Base-by-base conservation (phyloP, 2,113 vertebrate genomes). In the Eidolon helvum region DNA sequence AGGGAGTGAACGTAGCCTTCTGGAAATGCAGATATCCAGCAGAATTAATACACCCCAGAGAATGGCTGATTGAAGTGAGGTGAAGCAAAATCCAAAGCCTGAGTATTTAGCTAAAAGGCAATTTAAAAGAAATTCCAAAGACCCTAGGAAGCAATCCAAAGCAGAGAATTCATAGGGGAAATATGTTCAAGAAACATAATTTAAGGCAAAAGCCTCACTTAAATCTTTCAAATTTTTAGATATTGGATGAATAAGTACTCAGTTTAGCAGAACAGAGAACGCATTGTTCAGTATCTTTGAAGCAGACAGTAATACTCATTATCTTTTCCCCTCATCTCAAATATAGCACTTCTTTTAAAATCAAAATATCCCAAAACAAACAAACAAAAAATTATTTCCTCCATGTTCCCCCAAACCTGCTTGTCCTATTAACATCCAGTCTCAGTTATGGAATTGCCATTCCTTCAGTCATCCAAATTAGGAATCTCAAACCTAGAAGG, bases 1-100 rank as follows among this genome's bases (percentile, higher is more conserved):
- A 97, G 94, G 93, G 97, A 98, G 97, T 94, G 95, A 97, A 90
- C 93, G 97, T 15, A 90, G 38, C 43, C 95, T 97, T 97, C 97
- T 97, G 95, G 95, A 92, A 98, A 89, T 84, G 79, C 93, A 98
- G 97, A 97, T 98, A 98, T 96, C 97, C 97, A 97, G 95, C 97
- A 95, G 82, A 98, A 97, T 97, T 96, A 98, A 98, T 96, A 91
- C 86, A 95, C 91, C 94, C 50, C 66, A 87, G 95, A 97, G 94
- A 98, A 96, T 90, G 88, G 94, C 33, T 97, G 89, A 97, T 96
- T 97, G 94, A 97, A 97, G 84, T 83, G 94, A 94, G 95, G 68
- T 90, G 94, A 97, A 96, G 95, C 78, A 90, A 90, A 94, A 97
- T 96, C 87, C 75, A 68, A 97, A 97, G 57, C 45, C 66, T 89